These are phyloP conservation scores for Apamea epomidion DNA, from an alignment of 2,888 invertebrate species.

Conservation along the genomic window DNA sequence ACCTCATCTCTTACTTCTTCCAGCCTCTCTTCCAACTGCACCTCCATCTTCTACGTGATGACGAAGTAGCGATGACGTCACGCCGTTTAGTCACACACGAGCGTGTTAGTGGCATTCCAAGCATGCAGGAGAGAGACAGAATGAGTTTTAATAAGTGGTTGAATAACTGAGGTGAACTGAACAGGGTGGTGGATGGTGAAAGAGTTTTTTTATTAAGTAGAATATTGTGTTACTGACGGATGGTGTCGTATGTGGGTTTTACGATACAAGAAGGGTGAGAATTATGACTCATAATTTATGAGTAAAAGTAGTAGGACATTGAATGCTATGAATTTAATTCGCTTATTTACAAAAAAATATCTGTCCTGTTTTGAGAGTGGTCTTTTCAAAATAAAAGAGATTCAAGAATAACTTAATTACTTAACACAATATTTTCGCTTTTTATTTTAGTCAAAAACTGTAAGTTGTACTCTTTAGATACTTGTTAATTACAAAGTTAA, in stretches of 20 bases:
- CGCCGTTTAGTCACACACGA: conserved; percentile 83
- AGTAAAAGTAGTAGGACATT: not conserved
- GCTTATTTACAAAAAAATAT: not conserved
- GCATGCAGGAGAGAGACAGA: conserved; percentile 84
- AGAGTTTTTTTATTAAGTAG: not conserved
- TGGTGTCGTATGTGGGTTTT: conserved; percentile 8
- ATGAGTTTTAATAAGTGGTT: conserved; percentile 64
- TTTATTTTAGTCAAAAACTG: not conserved
- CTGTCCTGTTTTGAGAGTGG: not conserved
- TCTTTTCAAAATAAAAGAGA: not conserved
- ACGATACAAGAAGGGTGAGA: conserved; percentile 3
- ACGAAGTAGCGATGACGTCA: conserved; percentile 58
- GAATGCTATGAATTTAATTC: not conserved
- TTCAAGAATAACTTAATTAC: not conserved
- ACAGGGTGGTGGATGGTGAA: conserved; percentile 34
- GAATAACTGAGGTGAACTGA: conserved; percentile 53
- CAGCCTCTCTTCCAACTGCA: conserved; percentile 71
- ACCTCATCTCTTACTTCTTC: conserved; percentile 87
- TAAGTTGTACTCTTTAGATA: conserved; percentile 1
- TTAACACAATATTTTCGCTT: not conserved
- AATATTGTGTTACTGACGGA: not conserved
- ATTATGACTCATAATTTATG: not conserved
- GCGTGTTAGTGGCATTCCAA: conserved; percentile 86
- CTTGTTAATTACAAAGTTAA: conserved; percentile 2
- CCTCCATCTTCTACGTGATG: conserved; percentile 73